phyloP scores from a whole-genome alignment of 1,140 invertebrate genomes.

The Druon quercuslanigerum region DNA sequence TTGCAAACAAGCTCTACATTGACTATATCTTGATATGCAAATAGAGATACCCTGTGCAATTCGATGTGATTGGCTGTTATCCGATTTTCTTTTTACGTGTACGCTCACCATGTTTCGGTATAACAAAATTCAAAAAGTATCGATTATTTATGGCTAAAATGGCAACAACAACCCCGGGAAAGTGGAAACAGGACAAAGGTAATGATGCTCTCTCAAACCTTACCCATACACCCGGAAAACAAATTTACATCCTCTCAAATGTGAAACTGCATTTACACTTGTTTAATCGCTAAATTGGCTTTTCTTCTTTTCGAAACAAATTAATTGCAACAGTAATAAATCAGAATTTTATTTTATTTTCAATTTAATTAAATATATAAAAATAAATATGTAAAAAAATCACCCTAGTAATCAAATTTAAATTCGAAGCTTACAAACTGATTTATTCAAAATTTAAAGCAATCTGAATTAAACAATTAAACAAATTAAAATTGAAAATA shows the following conservation, averaged over 20 bases:
- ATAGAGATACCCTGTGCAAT: background rate
- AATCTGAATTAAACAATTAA: too few relatives aligned
- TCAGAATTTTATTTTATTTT: too few relatives aligned
- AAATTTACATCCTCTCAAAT: background rate
- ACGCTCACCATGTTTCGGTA: background rate
- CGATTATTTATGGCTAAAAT: background rate
- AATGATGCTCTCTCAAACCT: background rate
- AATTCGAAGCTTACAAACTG: too few relatives aligned
- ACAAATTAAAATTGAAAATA: too few relatives aligned
- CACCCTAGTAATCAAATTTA: too few relatives aligned
- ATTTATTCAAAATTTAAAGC: too few relatives aligned
- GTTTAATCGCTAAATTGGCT: too few relatives aligned
- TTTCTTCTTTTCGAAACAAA: too few relatives aligned
- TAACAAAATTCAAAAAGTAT: slow-evolving; percentile 11
- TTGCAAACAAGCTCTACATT: slow-evolving; percentile 12
- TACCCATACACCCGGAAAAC: background rate
- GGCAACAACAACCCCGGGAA: background rate
- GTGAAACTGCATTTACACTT: slow-evolving; percentile 1
- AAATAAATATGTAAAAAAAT: too few relatives aligned
- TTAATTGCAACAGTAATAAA: too few relatives aligned
- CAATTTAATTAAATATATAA: too few relatives aligned
- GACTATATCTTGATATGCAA: background rate
- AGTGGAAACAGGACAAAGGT: slow-evolving; percentile 3
- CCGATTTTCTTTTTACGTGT: slow-evolving; percentile 8
- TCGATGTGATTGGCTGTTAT: background rate